A percentile compares a stretch with the other conserved stretches of the same genome.
phyloP scores from a whole-genome alignment of 2,113 vertebrate genomes.

The Gobius niger region DNA sequence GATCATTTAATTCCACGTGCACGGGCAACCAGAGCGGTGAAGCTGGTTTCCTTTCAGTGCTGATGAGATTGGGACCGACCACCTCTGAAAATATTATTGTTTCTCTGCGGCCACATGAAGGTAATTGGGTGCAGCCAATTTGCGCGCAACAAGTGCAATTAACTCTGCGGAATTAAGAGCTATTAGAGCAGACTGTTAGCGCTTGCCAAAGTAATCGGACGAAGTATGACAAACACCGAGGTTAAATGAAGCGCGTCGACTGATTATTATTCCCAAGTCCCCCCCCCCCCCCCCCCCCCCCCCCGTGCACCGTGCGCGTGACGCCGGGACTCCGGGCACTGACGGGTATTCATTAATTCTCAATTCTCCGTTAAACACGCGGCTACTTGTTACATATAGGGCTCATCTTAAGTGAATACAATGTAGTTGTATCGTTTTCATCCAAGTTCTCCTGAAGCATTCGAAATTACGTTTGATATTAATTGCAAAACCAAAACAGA shows the following conservation, averaged over 20 bases:
- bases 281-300: too few species aligned
- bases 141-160: constrained; percentile 58
- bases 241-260: constrained; percentile 43
- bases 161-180: constrained; percentile 14
- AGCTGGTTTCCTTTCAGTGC: background rate
- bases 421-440: background rate
- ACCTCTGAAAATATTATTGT: constrained; percentile 51
- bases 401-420: background rate
- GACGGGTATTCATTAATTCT: constrained; percentile 11
- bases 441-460: background rate
- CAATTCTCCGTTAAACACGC: background rate
- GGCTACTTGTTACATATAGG: too few species aligned
- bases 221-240: constrained; percentile 55
- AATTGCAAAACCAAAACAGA: too few species aligned
- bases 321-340: constrained; percentile 10
- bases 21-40: too few species aligned
- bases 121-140: constrained; percentile 50
- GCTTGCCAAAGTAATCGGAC: constrained; percentile 56
- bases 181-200: constrained; percentile 38
- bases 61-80: constrained; percentile 31
- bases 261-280: constrained; percentile 19
- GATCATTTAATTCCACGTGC: too few species aligned
- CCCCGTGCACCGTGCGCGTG: constrained; percentile 14
- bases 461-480: background rate
- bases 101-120: constrained; percentile 37